Percentiles rank a stretch among this genome's conserved stretches.
phyloP scores from a whole-genome alignment of 2,797 vertebrate species.

The Epinephelus coioides region DNA sequence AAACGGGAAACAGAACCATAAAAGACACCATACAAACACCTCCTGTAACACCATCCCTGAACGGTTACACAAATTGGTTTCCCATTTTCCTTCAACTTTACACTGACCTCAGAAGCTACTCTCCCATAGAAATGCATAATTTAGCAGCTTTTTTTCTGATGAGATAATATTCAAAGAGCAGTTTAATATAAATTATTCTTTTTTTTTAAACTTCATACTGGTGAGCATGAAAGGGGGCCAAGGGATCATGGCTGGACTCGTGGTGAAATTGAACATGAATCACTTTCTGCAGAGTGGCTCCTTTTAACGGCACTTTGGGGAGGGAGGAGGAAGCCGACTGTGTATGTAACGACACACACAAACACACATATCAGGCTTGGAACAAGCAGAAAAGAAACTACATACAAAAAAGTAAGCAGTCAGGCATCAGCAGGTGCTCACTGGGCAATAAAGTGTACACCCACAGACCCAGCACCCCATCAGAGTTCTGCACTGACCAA shows the following conservation, averaged over 20 bases:
- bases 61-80: conserved; percentile 33
- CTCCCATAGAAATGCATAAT: conserved; percentile 37
- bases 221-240: conserved; percentile 43
- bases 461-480: not conserved
- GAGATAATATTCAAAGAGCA: conserved; percentile 42
- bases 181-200: conserved; percentile 34
- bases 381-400: not conserved
- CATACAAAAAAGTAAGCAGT: not conserved
- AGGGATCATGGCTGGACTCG: conserved; percentile 55
- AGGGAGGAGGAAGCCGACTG: conserved; percentile 35
- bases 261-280: conserved; percentile 80
- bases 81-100: conserved; percentile 24
- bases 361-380: not conserved
- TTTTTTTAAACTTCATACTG: conserved; percentile 17
- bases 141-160: conserved; percentile 40
- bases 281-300: conserved; percentile 63
- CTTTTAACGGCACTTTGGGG: conserved; percentile 67
- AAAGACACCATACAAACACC: conserved; percentile 3
- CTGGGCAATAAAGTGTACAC: not conserved
- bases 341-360: not conserved
- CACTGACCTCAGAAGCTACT: conserved; percentile 28
- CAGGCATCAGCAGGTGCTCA: not conserved
- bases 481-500: not conserved
- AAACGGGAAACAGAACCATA: conserved; percentile 25
- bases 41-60: conserved; percentile 12